These are phyloP conservation scores for Ramphastos sulfuratus DNA, from an alignment of 2,113 vertebrate genomes.

Conservation along the genomic window DNA sequence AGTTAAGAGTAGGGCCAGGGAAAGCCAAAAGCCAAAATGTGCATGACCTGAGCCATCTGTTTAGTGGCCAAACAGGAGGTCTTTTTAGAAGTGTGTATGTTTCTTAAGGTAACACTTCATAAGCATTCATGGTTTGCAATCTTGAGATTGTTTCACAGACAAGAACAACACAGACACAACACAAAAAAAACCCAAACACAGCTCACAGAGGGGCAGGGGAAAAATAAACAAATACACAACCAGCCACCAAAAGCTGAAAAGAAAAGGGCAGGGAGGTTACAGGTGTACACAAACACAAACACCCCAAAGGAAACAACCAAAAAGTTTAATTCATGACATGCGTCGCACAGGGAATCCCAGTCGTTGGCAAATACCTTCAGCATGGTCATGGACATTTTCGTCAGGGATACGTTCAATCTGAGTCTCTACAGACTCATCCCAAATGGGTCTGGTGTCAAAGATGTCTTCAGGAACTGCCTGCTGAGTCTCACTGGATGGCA, in stretches of 20 bases:
- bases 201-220: conserved; percentile 40
- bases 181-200: conserved; percentile 80
- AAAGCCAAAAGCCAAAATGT: conserved; percentile 75
- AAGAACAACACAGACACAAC: conserved; percentile 74
- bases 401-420: conserved; percentile 98
- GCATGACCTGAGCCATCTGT: conserved; percentile 44
- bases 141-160: conserved; percentile 87
- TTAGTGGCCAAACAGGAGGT: conserved; percentile 45
- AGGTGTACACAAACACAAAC: conserved; percentile 29
- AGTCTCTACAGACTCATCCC: conserved; percentile 98
- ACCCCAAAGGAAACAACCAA: conserved; percentile 71
- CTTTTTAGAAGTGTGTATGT: conserved; percentile 3
- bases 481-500: conserved; percentile 87
- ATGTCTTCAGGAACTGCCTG: conserved; percentile 90
- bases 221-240: conserved; percentile 66
- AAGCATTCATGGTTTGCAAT: conserved; percentile 81
- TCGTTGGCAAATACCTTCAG: conserved; percentile 96
- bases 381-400: conserved; percentile 90
- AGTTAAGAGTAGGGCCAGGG: conserved; percentile 27
- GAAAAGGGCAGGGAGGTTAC: conserved; percentile 78
- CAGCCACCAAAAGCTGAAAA: conserved; percentile 82
- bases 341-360: conserved; percentile 89
- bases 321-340: conserved; percentile 81
- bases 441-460: conserved; percentile 96
- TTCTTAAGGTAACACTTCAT: conserved; percentile 63